Evolutionary conservation across 2,113 vertebrate genomes (phyloP).

Genomic region (Gadus macrocephalus): DNA sequence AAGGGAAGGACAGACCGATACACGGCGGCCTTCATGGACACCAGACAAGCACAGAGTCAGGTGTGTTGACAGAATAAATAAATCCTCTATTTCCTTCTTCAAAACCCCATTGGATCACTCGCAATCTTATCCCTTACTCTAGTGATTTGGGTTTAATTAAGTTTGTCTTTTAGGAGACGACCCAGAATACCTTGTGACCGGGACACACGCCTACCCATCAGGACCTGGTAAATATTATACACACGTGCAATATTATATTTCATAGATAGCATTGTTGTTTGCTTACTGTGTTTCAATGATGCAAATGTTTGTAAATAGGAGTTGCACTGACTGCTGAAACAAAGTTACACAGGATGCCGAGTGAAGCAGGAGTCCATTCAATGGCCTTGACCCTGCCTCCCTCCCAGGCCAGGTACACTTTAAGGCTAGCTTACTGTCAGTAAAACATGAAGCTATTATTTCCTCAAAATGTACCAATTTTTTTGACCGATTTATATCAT

Average conservation of each 20-base stretch:
- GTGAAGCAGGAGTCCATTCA: conserved; percentile 85
- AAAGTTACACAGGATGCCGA: conserved; percentile 94
- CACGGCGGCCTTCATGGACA: conserved; percentile 71
- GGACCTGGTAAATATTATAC: conserved; percentile 78
- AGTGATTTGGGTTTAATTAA: background rate
- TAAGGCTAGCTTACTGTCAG: background rate
- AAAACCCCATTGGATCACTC: background rate
- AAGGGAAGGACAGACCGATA: conserved; percentile 78
- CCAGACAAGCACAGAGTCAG: conserved; percentile 22
- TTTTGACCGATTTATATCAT: too few relatives aligned
- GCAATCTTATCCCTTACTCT: background rate
- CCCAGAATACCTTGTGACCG: conserved; percentile 91
- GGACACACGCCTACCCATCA: conserved; percentile 94
- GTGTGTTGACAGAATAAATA: too few relatives aligned
- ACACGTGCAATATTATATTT: background rate
- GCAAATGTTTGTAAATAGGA: conserved; percentile 60
- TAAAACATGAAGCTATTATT: too few relatives aligned
- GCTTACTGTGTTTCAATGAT: background rate
- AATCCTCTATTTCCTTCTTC: background rate
- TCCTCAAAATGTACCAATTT: too few relatives aligned
- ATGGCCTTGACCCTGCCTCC: conserved; percentile 85
- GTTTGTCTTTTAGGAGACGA: conserved; percentile 72
- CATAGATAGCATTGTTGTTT: background rate
- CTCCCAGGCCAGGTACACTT: conserved; percentile 83
- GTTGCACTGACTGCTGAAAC: conserved; percentile 92